phyloP scores from a whole-genome alignment of 2,888 invertebrate genomes.

The Cephus rjabovi region DNA sequence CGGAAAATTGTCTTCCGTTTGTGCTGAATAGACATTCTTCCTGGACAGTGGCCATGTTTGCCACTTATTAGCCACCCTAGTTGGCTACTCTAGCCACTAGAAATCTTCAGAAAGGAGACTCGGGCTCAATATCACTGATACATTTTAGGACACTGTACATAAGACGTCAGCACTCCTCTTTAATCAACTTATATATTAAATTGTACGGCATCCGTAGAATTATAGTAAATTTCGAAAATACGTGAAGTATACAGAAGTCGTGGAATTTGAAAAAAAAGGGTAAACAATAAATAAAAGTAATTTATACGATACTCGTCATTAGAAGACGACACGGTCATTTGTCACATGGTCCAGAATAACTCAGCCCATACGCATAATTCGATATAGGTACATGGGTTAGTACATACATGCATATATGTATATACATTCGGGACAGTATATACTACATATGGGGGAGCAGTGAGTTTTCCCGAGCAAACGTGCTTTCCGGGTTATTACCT shows the following conservation, averaged over 20 bases:
- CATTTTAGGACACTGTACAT: neutral
- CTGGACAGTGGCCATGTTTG: neutral
- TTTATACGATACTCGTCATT: neutral
- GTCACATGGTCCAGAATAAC: neutral
- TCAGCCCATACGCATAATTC: neutral
- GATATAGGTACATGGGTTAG: neutral
- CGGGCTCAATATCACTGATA: neutral
- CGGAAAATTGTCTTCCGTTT: neutral
- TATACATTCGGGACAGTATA: constrained; percentile 24
- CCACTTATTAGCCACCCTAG: neutral
- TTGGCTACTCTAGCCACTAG: neutral
- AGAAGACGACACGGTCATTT: neutral
- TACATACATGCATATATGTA: constrained; percentile 1
- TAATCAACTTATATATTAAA: neutral
- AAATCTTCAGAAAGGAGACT: neutral
- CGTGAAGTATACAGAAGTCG: neutral
- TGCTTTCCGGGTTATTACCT: constrained; percentile 51
- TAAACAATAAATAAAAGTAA: neutral
- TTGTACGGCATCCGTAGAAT: neutral
- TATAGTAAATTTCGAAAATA: neutral
- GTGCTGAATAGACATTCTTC: neutral
- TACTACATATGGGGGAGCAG: constrained; percentile 30
- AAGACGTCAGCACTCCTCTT: neutral
- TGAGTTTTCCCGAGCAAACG: constrained; percentile 44
- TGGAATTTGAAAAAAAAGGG: neutral